Evolutionary conservation across 2,888 invertebrate genomes (phyloP).

Genomic region (Neoascia interrupta): DNA sequence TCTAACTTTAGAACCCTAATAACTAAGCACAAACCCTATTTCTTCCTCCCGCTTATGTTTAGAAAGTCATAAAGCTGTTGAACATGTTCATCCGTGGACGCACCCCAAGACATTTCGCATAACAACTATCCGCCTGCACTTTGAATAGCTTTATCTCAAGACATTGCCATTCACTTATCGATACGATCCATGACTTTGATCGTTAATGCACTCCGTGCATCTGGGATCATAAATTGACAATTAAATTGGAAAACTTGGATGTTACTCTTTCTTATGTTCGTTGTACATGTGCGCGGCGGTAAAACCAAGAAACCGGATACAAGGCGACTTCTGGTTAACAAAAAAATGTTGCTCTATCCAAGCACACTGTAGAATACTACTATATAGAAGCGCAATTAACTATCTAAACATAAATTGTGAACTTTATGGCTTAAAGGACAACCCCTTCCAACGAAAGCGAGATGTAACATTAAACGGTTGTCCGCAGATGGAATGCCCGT

Average conservation of each 20-base stretch:
- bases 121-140: too few relatives aligned
- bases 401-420: conserved; percentile 59
- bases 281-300: too few relatives aligned
- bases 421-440: conserved; percentile 48
- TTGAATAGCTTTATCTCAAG: conserved; percentile 19
- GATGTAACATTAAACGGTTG: conserved; percentile 30
- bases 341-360: background rate
- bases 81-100: conserved; percentile 45
- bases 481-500: too few relatives aligned
- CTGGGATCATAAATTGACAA: conserved; percentile 51
- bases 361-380: background rate
- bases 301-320: conserved; percentile 46
- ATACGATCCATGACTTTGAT: conserved; percentile 31
- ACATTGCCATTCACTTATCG: conserved; percentile 9
- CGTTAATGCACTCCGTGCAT: conserved; percentile 17
- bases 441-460: conserved; percentile 51
- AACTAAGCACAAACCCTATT: background rate
- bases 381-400: conserved; percentile 58
- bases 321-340: conserved; percentile 16
- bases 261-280: background rate
- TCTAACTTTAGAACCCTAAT: background rate
- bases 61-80: conserved; percentile 29
- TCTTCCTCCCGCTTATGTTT: background rate
- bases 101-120: too few relatives aligned
- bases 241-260: conserved; percentile 50